These are phyloP conservation scores for Balanococcus diminutus DNA, from an alignment of 2,888 invertebrate genomes.

Conservation along the genomic window DNA sequence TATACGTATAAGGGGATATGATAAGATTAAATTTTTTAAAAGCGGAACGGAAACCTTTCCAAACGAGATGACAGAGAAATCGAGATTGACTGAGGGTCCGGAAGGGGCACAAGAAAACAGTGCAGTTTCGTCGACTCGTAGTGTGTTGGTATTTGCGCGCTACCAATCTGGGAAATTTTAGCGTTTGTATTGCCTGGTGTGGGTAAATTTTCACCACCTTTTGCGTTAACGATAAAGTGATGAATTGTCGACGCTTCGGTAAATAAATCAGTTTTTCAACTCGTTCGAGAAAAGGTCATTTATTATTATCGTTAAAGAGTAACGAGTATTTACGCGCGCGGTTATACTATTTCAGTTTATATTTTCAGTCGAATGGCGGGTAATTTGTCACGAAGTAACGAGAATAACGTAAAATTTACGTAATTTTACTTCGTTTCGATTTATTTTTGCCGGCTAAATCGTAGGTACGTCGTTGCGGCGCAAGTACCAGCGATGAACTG, in stretches of 20 bases:
- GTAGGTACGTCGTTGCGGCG: neutral
- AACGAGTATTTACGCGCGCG: slow-evolving; percentile 36
- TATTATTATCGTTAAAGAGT: slow-evolving; percentile 38
- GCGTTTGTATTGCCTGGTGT: too few species aligned
- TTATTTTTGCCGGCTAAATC: neutral
- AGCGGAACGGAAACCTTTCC: neutral
- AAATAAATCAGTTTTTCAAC: slow-evolving; percentile 40
- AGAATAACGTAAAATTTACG: slow-evolving; percentile 23
- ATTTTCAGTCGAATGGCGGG: slow-evolving; percentile 1
- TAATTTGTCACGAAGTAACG: slow-evolving; percentile 11
- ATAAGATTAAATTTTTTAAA: neutral
- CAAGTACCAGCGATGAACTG: neutral
- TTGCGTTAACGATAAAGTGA: slow-evolving; percentile 4
- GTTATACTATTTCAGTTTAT: slow-evolving; percentile 40
- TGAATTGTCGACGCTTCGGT: slow-evolving; percentile 13
- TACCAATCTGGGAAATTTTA: neutral
- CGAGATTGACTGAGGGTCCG: neutral
- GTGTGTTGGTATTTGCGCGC: neutral
- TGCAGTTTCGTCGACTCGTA: neutral
- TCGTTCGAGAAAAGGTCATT: slow-evolving; percentile 35
- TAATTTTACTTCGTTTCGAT: slow-evolving; percentile 32
- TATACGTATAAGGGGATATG: neutral
- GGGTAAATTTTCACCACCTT: neutral
- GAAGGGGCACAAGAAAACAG: neutral
- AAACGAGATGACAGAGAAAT: neutral